Conservation (phyloP, 1,140 invertebrate species). For the Tribolium madens region DNA sequence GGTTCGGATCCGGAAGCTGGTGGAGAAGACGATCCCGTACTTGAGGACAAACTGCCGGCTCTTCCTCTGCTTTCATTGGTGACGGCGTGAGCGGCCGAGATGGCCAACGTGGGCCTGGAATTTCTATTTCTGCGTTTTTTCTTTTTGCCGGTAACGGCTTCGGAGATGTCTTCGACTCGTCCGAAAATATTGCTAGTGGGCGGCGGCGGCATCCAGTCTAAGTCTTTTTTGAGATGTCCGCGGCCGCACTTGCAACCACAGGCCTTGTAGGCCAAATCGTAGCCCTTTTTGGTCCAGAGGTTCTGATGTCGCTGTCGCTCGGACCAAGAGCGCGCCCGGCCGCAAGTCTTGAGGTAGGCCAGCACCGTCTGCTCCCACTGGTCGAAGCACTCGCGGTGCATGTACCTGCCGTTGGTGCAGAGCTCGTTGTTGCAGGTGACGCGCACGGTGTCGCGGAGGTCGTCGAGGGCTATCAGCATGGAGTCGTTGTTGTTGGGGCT, state of each 20-base stretch:
- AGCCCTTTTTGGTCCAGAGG: conserved; percentile 97
- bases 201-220: conserved; percentile 87
- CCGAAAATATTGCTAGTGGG: conserved; percentile 65
- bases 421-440: conserved; percentile 96
- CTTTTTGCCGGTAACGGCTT: conserved; percentile 72
- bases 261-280: conserved; percentile 92
- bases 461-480: conserved; percentile 76
- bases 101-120: conserved; percentile 71
- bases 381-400: conserved; percentile 97
- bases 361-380: conserved; percentile 91
- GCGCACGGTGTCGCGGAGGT: conserved; percentile 84
- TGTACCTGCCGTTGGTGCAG: conserved; percentile 87
- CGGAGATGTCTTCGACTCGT: conserved; percentile 62
- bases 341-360: conserved; percentile 89
- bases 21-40: conserved; percentile 76
- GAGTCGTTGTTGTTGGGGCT: conserved; percentile 66
- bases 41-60: conserved; percentile 76
- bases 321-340: conserved; percentile 91
- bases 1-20: conserved; percentile 77
- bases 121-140: conserved; percentile 77
- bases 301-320: conserved; percentile 94
- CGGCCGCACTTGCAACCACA: conserved; percentile 89
- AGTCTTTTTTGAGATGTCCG: conserved; percentile 93
- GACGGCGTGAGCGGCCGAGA: conserved; percentile 66
- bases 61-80: conserved; percentile 66